Evolutionary conservation across 2,113 vertebrate species (phyloP), one percentile per base, ranked within the genome.

Genomic region (Sterna hirundo): DNA sequence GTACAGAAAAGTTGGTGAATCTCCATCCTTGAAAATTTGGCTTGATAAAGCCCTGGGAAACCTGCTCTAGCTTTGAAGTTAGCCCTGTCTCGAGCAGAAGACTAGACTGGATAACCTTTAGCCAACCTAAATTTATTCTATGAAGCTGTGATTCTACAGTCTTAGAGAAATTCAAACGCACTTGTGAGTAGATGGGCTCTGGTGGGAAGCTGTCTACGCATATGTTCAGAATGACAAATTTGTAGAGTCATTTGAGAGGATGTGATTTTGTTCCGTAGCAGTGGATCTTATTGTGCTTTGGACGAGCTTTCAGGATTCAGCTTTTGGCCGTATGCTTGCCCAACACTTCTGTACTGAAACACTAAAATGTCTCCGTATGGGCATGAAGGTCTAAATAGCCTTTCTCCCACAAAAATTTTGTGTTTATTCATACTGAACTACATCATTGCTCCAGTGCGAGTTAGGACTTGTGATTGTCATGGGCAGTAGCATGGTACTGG

Each of bases 131-230:
- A 47, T 83, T 75, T 62, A 52, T 58, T 75, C 29, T 44, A 4
- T 27, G 42, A 58, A 40, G 21, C 21, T 54, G 16, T 42, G 36
- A 52, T 71, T 82, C 38, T 36, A 15, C 16, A 34, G 18, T 36
- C 13, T 32, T 25, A 60, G 70, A 36, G 23, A 86, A 71, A 54
- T 90, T 60, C 87, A 86, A 10, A 7, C 52, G 54, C 15, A 54
- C 9, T 27, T 77, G 13, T 71, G 36, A 65, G 11, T 29, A 65
- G 76, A 54, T 25, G 38, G 15, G 65, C 34, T 70, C 44, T 65
- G 25, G 14, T n/a, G 26, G 26, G 30, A 82, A 85, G 36, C 13
- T 71, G 34, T 44, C 26, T 23, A 75, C 6, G 16, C 0, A 0
- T 52, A 29, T 9, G 3, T 70, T 75, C 26, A 54, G 70, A 65